Evolutionary conservation across 53 echinoderm and acorn worm genomes (phyloP), one percentile per base, ranked within the genome.

Genomic region (Holothuria scabra): DNA sequence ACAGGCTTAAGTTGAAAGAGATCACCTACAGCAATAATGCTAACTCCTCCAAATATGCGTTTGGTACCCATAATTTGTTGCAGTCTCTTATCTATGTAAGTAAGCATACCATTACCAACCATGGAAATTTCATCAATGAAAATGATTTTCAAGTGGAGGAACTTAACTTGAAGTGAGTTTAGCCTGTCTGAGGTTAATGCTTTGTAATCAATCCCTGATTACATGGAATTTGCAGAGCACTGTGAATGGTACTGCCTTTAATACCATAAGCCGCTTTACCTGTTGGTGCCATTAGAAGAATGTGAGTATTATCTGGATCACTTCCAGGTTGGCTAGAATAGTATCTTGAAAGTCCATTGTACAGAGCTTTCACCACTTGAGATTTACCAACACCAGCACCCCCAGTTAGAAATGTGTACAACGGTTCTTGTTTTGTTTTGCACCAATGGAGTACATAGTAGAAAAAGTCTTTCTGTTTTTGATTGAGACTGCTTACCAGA

Each of bases 1-100:
- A 92, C 88, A 44, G 92, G 88, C 34, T 92, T 48, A 0, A 88
- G 78, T 65, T 92, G 92, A 46, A 92, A 92, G 46, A 91, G 82
- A 68, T 88, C 91, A 38, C 91, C 88, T 80, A 87, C 84, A 70
- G 48, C 68, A 30, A 91, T 21, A 19, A 92, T 81, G 72, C 64
- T 79, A 22, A 92, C 59, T 18, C 92, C 88, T 29, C 86, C 86
- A 92, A 92, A 88, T 57, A 75, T 34, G 0, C 33, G 56, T 12
- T 74, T 81, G 12, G 18, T 88, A 1, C 86, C 85, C 52, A 82
- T 65, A 31, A 92, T 85, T 32, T 92, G 59, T 75, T 88, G 85
- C 31, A 88, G 75, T 61, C 92, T 59, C 35, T 56, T 21, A 67
- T 92, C 61, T 55, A 92, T 82, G 57, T 55, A 85, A 28, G 64